phyloP scores from a whole-genome alignment of 1,140 invertebrate genomes.

The Chymomyza costata region DNA sequence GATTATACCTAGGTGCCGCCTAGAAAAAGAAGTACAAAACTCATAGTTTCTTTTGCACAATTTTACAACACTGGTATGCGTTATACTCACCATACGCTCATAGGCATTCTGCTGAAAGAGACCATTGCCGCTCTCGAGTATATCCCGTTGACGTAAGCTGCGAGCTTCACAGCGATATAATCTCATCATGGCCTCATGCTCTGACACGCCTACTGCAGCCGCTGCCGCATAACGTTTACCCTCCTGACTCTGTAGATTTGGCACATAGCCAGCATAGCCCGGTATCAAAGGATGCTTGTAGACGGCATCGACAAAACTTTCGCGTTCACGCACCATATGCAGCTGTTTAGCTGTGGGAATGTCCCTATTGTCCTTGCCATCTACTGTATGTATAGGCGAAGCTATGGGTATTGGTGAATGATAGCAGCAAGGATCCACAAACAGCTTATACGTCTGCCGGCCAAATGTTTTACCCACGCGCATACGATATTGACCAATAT shows the following conservation, averaged over 20 bases:
- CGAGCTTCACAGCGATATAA: slow-evolving; percentile 77
- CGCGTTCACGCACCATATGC: slow-evolving; percentile 79
- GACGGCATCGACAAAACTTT: slow-evolving; percentile 79
- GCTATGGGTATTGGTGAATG: slow-evolving; percentile 82
- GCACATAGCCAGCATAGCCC: slow-evolving; percentile 83
- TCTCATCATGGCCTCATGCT: slow-evolving; percentile 80
- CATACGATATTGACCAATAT: slow-evolving; percentile 83
- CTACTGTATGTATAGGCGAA: slow-evolving; percentile 77
- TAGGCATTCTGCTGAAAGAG: slow-evolving; percentile 77
- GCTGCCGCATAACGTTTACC: slow-evolving; percentile 82
- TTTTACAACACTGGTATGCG: not conserved
- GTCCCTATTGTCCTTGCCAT: slow-evolving; percentile 78
- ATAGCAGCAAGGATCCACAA: slow-evolving; percentile 82
- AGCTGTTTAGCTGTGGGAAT: slow-evolving; percentile 79
- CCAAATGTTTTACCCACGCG: slow-evolving; percentile 84
- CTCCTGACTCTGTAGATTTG: slow-evolving; percentile 78
- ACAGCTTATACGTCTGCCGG: slow-evolving; percentile 81
- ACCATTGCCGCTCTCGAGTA: slow-evolving; percentile 78
- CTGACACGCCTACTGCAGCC: slow-evolving; percentile 81
- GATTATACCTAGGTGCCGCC: slow-evolving; percentile 80
- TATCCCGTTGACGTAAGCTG: slow-evolving; percentile 77
- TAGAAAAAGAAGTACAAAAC: slow-evolving; percentile 52
- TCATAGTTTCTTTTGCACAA: slow-evolving; percentile 5
- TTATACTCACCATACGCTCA: slow-evolving; percentile 79
- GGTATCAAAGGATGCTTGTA: slow-evolving; percentile 83